Evolutionary conservation across 92 coral and sea anemone species (phyloP).

Genomic region (Isaurus tuberculatus): DNA sequence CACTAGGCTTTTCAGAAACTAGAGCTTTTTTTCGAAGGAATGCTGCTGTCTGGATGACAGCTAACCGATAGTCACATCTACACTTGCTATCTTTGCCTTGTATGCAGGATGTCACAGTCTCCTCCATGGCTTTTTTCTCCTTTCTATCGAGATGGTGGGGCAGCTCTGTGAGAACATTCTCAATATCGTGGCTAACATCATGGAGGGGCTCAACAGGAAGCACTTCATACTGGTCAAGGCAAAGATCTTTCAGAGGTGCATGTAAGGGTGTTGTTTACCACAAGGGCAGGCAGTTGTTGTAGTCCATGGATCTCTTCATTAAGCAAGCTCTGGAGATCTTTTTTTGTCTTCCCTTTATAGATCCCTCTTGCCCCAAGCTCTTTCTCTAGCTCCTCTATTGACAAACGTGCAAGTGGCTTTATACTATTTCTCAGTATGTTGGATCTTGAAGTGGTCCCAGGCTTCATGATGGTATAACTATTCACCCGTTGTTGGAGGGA

Average conservation of each 20-base stretch:
- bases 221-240: constrained; percentile 60
- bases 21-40: too few relatives aligned
- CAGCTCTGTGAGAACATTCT: constrained; percentile 59
- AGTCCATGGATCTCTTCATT: constrained; percentile 54
- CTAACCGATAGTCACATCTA: too few relatives aligned
- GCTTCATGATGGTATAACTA: constrained; percentile 22
- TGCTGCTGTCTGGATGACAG: too few relatives aligned
- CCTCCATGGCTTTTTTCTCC: too few relatives aligned
- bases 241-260: constrained; percentile 52
- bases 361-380: constrained; percentile 51
- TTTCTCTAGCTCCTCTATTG: constrained; percentile 51
- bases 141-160: too few relatives aligned
- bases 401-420: constrained; percentile 45
- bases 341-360: constrained; percentile 55
- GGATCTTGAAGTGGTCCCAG: constrained; percentile 34
- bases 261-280: constrained; percentile 52
- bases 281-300: constrained; percentile 62
- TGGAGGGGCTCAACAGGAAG: constrained; percentile 60
- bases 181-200: constrained; percentile 55
- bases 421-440: constrained; percentile 12
- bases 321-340: constrained; percentile 52
- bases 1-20: too few relatives aligned
- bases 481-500: constrained; percentile 40
- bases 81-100: too few relatives aligned
- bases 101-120: too few relatives aligned